Base-by-base conservation (phyloP, 37 sponge, comb jelly and placozoan genomes). In the Cladorhizidae sp. region DNA sequence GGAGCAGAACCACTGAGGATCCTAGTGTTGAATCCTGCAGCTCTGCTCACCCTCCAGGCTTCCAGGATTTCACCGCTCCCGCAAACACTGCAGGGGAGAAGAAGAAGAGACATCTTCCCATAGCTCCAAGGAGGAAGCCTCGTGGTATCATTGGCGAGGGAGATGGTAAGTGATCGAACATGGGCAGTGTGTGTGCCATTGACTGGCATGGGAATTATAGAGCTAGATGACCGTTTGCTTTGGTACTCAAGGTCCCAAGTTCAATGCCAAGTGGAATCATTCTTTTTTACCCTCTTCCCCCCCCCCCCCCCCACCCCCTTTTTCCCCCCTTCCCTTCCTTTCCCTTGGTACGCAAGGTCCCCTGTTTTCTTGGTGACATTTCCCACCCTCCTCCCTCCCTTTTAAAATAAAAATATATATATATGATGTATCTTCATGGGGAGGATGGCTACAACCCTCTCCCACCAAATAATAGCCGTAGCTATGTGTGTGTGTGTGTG, bases 11-110 rank as follows among this genome's bases (percentile, higher is more conserved):
- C 0, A 31, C 43, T 25, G 83, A 83, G 40, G 83, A 74, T 1
- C 6, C 58, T 1, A 41, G 3, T 29, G 75, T 67, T 29, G 75
- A 64, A 0, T 69, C 77, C 37, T 64, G 65, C 23, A 49, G 36
- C 22, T 38, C 65, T 15, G 31, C 12, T 2, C 41, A 49, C 26
- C 50, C 75, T 26, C 76, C 70, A 26, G 90, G 90, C 25, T 89
- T 84, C 75, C 64, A 84, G 26, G 90, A 89, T 26, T 89, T 84
- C 64, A 80, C 73, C 31, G 35, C 79, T 3, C 76, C 90, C 35
- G 33, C 18, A 6, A 37, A 70, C 18, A n/a, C 57, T 25, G 45
- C 73, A 7, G 71, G 36, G 21, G 54, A 68, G 38, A 90, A 80
- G 77, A 79, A 74, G 57, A 81, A 77, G 63, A 75, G 80, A 3